A percentile compares a stretch with the other conserved stretches of the same genome.
Conservation (phyloP, 92 coral and sea anemone genomes). For the Montipora capitata region DNA sequence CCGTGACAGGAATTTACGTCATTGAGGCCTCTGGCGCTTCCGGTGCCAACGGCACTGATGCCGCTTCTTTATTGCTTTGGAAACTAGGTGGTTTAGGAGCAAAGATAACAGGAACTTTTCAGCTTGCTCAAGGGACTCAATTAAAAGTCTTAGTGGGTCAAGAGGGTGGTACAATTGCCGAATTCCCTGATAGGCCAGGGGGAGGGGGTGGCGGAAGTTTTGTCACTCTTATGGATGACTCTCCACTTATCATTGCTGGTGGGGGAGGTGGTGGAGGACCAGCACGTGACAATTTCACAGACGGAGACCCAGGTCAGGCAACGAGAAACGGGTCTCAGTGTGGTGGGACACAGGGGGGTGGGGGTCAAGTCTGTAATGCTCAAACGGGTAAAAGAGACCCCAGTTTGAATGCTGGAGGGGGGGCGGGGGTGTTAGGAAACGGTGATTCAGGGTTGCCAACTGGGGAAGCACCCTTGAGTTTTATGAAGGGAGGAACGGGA, state of each 20-base stretch:
- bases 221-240: constrained; percentile 59
- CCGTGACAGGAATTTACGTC: constrained; percentile 83
- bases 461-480: constrained; percentile 23
- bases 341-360: constrained; percentile 76
- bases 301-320: constrained; percentile 93
- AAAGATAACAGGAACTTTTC: constrained; percentile 77
- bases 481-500: constrained; percentile 75
- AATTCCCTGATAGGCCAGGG: constrained; percentile 64
- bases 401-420: constrained; percentile 28
- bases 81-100: constrained; percentile 92
- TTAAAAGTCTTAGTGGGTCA: constrained; percentile 91
- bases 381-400: constrained; percentile 11
- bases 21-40: constrained; percentile 91
- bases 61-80: constrained; percentile 22
- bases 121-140: constrained; percentile 24
- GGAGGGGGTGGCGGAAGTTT: constrained; percentile 97
- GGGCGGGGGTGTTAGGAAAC: constrained; percentile 75
- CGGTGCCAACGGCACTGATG: constrained; percentile 84
- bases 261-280: constrained; percentile 96
- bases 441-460: constrained; percentile 6
- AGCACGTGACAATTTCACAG: constrained; percentile 15
- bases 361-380: constrained; percentile 74
- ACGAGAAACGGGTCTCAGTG: constrained; percentile 80
- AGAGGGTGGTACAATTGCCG: constrained; percentile 39
- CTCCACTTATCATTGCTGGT: constrained; percentile 86